A percentile compares a stretch with the other conserved stretches of the same genome.
These are phyloP conservation scores for Potamarius usumacintae DNA, from an alignment of 2,113 vertebrate genomes.

Conservation along the genomic window DNA sequence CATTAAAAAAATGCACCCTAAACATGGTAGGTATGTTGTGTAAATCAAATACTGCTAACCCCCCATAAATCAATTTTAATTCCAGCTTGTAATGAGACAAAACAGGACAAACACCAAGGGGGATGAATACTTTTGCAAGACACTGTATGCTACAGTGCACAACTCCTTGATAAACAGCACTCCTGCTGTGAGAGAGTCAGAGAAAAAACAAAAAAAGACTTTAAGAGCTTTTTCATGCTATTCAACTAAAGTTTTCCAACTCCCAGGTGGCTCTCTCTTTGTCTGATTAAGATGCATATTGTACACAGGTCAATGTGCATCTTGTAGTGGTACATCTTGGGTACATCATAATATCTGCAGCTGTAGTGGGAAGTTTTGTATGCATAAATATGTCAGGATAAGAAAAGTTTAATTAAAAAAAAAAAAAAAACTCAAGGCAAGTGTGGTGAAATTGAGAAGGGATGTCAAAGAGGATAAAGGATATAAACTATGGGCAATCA, in stretches of 20 bases:
- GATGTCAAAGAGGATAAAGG: not conserved
- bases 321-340: not conserved
- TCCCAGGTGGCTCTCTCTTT: not conserved
- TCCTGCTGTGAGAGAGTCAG: not conserved
- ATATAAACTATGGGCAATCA: not conserved
- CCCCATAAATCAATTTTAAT: too few species aligned
- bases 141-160: not conserved
- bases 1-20: too few species aligned
- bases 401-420: not conserved
- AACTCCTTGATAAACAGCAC: slow-evolving; percentile 8
- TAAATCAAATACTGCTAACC: too few species aligned
- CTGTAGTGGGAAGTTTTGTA: not conserved
- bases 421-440: not conserved
- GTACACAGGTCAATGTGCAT: slow-evolving; percentile 8
- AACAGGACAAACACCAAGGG: too few species aligned
- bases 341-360: not conserved
- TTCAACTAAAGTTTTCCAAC: not conserved
- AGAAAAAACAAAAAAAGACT: not conserved
- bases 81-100: too few species aligned
- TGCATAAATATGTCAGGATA: not conserved
- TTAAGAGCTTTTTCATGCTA: slow-evolving; percentile 37
- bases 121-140: too few species aligned
- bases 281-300: slow-evolving; percentile 3
- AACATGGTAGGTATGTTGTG: too few species aligned
- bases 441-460: not conserved